Conservation (phyloP, 1,140 invertebrate genomes). For the Drosophila kanapiae region DNA sequence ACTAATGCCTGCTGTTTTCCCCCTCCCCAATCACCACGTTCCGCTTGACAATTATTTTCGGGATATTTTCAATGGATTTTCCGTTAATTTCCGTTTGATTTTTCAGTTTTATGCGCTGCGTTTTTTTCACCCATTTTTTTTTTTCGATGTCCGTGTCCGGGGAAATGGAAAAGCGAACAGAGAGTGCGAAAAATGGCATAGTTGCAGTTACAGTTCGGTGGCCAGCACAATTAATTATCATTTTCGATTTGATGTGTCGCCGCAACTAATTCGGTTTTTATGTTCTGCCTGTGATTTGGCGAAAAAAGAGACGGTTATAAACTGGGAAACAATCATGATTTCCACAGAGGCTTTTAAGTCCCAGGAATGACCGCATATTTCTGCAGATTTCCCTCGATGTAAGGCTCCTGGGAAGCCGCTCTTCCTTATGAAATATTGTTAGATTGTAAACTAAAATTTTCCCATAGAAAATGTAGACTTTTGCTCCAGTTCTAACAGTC, state of each 20-base stretch:
- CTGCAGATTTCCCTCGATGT: not conserved
- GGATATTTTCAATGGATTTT: constrained; percentile 72
- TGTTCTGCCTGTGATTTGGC: constrained; percentile 35
- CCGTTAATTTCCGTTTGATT: constrained; percentile 54
- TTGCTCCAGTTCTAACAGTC: constrained; percentile 61
- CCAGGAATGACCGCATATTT: constrained; percentile 3
- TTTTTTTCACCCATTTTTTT: constrained; percentile 41
- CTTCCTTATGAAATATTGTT: not conserved
- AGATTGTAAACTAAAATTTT: constrained; percentile 1
- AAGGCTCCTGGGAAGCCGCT: not conserved
- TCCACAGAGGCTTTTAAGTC: not conserved
- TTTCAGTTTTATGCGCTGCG: constrained; percentile 47
- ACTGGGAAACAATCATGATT: not conserved
- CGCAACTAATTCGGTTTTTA: constrained; percentile 76
- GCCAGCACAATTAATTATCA: constrained; percentile 72
- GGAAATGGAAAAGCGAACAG: constrained; percentile 32
- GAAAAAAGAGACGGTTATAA: constrained; percentile 33
- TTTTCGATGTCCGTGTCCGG: constrained; percentile 20
- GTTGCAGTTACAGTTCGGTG: constrained; percentile 30
- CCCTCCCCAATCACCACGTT: constrained; percentile 45
- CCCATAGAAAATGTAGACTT: constrained; percentile 16
- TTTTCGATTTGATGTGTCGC: constrained; percentile 70
- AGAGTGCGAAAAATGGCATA: constrained; percentile 51
- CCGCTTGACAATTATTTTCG: constrained; percentile 68
- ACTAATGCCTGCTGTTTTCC: not conserved